These are phyloP conservation scores for Diadema setosum DNA, from an alignment of 35 echinoderm and acorn worm species.

Conservation along the genomic window DNA sequence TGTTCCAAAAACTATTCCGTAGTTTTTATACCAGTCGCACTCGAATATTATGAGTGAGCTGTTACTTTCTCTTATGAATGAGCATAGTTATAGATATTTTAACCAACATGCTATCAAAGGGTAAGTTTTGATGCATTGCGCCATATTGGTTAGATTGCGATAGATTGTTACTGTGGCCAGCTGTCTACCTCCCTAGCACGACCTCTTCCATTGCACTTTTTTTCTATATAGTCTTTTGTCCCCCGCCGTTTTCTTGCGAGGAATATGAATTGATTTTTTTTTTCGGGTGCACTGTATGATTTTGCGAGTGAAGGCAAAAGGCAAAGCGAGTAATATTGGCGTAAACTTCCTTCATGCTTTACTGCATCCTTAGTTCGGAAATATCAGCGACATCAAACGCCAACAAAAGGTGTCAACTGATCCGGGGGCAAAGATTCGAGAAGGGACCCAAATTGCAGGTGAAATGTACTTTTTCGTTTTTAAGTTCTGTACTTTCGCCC, in stretches of 20 bases:
- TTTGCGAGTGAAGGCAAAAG: neutral
- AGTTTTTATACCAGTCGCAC: too few relatives aligned
- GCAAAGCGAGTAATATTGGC: slow-evolving; percentile 4
- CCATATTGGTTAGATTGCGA: neutral
- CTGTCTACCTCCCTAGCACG: neutral
- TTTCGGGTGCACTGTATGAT: neutral
- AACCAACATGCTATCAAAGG: too few relatives aligned
- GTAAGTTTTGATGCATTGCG: too few relatives aligned
- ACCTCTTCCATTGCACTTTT: neutral
- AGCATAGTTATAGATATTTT: too few relatives aligned
- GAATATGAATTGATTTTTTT: slow-evolving; percentile 31
- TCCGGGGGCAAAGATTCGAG: slow-evolving; percentile 1
- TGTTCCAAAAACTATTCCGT: too few relatives aligned
- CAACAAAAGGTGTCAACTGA: slow-evolving; percentile 30
- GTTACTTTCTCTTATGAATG: too few relatives aligned
- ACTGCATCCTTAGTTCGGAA: slow-evolving; percentile 16
- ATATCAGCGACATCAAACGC: slow-evolving; percentile 27
- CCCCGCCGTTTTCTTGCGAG: slow-evolving; percentile 14
- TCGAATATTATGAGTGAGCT: too few relatives aligned
- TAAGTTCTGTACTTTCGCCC: neutral
- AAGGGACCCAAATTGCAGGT: slow-evolving; percentile 31
- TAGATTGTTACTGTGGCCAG: slow-evolving; percentile 2
- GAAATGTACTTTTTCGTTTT: slow-evolving; percentile 17
- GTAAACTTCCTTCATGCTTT: slow-evolving; percentile 5
- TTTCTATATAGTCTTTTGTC: slow-evolving; percentile 7